phyloP scores from a whole-genome alignment of 2,113 vertebrate genomes.

The Hylia prasina region DNA sequence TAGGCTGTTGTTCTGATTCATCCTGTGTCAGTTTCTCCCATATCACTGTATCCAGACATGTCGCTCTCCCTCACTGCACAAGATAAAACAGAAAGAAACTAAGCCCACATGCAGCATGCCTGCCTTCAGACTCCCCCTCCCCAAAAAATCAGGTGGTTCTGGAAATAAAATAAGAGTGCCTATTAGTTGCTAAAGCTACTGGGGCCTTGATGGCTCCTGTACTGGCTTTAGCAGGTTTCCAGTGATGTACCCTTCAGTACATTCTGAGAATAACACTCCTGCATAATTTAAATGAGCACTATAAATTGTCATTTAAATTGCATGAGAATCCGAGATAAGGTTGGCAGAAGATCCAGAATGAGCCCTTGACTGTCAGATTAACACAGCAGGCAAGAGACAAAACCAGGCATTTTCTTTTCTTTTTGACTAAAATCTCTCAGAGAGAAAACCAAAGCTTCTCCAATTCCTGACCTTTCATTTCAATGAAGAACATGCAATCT shows the following conservation, averaged over 20 bases:
- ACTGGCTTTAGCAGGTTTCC: background rate
- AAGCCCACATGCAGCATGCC: background rate
- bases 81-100: background rate
- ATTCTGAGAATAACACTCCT: background rate
- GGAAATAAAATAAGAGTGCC: background rate
- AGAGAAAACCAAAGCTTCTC: background rate
- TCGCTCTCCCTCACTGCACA: background rate
- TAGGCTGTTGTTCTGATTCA: background rate
- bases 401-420: background rate
- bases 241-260: background rate
- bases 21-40: background rate
- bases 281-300: conserved; percentile 20
- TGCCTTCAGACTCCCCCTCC: background rate
- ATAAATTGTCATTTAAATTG: conserved; percentile 50
- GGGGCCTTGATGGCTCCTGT: background rate
- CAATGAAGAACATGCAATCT: conserved; percentile 17
- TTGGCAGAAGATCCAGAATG: conserved; percentile 35
- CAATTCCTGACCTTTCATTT: conserved; percentile 25
- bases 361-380: conserved; percentile 29
- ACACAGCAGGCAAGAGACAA: background rate
- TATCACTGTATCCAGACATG: background rate
- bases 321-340: conserved; percentile 20
- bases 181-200: background rate
- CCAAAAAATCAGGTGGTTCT: background rate
- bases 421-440: background rate